These are phyloP conservation scores for Mustelus asterias DNA, from an alignment of 2,113 vertebrate genomes.

Conservation along the genomic window DNA sequence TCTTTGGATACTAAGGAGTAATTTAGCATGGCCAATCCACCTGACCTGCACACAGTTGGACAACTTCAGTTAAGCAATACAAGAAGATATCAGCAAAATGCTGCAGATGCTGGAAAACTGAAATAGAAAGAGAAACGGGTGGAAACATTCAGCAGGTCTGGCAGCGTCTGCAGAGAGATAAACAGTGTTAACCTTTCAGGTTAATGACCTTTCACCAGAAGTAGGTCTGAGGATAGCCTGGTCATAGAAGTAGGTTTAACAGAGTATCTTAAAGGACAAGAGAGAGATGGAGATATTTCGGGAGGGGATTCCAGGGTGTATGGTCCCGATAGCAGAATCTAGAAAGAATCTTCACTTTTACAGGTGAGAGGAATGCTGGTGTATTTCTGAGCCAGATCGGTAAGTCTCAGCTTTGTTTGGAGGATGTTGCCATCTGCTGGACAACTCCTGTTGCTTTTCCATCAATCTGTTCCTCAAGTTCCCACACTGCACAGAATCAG, in stretches of 20 bases:
- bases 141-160: neutral
- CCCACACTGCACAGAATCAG: neutral
- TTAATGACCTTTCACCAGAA: neutral
- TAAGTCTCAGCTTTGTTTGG: neutral
- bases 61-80: too few species aligned
- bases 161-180: neutral
- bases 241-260: too few species aligned
- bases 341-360: neutral
- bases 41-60: too few species aligned
- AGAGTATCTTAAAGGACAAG: neutral
- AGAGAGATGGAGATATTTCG: neutral
- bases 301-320: neutral
- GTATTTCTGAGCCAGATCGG: neutral
- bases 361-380: neutral
- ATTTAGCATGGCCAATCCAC: too few species aligned
- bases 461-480: neutral
- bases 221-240: neutral
- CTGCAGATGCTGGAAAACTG: too few species aligned
- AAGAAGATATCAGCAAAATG: too few species aligned
- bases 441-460: neutral
- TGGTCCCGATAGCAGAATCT: neutral
- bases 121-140: neutral
- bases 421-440: neutral
- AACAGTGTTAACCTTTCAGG: neutral
- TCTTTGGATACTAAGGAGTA: too few species aligned